Conservation (phyloP, 2,888 invertebrate species). For the Hemistola chrysoprasaria region DNA sequence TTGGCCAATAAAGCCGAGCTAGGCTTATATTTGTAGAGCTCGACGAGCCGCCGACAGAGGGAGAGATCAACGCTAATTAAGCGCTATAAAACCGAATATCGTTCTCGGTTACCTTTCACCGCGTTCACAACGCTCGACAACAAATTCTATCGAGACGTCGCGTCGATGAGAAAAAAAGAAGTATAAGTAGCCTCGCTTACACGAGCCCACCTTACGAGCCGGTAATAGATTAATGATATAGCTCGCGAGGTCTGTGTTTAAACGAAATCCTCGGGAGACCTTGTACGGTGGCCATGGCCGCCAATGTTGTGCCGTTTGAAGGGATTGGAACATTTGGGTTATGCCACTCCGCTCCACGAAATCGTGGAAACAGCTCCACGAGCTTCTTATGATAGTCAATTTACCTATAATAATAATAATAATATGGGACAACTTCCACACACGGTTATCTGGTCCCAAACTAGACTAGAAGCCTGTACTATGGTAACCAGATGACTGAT, state of each 20-base stretch:
- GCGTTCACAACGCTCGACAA: slow-evolving; percentile 49
- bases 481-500: too few relatives aligned
- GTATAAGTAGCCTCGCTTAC: slow-evolving; percentile 42
- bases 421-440: too few relatives aligned
- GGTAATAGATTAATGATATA: slow-evolving; percentile 80
- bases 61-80: slow-evolving; percentile 76
- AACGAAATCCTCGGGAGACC: slow-evolving; percentile 54
- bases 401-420: too few relatives aligned
- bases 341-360: too few relatives aligned
- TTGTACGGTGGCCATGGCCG: slow-evolving; percentile 47
- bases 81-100: slow-evolving; percentile 76
- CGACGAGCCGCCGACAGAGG: slow-evolving; percentile 59
- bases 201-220: slow-evolving; percentile 60
- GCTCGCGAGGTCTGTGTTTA: slow-evolving; percentile 67
- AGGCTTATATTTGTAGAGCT: slow-evolving; percentile 57
- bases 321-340: too few relatives aligned
- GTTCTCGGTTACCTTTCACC: slow-evolving; percentile 71
- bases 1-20: slow-evolving; percentile 57
- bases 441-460: too few relatives aligned
- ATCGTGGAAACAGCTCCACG: too few relatives aligned
- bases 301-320: slow-evolving; percentile 6
- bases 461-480: too few relatives aligned
- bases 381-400: too few relatives aligned
- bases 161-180: too few relatives aligned
- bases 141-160: slow-evolving; percentile 54